Percentiles rank a stretch among this genome's conserved stretches.
phyloP scores from a whole-genome alignment of 2,113 vertebrate genomes.

The Theropithecus gelada region DNA sequence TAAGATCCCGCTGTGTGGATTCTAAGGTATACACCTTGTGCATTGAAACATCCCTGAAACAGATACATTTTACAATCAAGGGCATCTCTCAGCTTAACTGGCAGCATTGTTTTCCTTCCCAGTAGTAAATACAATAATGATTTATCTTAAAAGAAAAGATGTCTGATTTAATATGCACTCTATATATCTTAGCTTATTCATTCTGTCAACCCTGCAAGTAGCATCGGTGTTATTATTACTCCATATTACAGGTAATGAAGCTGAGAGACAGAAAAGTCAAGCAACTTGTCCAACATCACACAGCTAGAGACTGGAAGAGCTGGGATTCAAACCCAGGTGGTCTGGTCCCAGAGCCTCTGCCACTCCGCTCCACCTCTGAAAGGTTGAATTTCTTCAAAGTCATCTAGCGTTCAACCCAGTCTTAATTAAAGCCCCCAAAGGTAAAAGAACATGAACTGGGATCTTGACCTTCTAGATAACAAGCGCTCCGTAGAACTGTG shows the following conservation, averaged over 20 bases:
- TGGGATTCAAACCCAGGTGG: fast-evolving
- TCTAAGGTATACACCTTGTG: fast-evolving
- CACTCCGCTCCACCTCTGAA: fast-evolving
- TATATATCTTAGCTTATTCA: fast-evolving
- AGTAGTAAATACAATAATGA: fast-evolving
- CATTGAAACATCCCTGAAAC: background rate
- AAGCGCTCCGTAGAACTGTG: fast-evolving
- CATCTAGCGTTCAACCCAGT: background rate
- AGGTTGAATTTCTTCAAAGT: fast-evolving
- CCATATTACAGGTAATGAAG: no score
- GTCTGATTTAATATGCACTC: background rate
- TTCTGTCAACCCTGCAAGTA: no score
- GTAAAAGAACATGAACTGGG: background rate
- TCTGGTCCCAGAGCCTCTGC: background rate
- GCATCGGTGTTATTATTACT: background rate
- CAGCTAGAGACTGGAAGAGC: fast-evolving
- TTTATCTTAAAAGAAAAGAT: background rate
- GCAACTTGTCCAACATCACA: background rate
- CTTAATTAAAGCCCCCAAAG: background rate
- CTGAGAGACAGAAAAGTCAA: background rate
- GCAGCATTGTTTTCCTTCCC: background rate
- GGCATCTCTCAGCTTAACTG: fast-evolving
- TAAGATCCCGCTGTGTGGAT: fast-evolving
- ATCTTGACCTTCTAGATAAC: fast-evolving
- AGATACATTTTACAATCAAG: fast-evolving